phyloP scores from a whole-genome alignment of 2,113 vertebrate species.

The Eira barbara region DNA sequence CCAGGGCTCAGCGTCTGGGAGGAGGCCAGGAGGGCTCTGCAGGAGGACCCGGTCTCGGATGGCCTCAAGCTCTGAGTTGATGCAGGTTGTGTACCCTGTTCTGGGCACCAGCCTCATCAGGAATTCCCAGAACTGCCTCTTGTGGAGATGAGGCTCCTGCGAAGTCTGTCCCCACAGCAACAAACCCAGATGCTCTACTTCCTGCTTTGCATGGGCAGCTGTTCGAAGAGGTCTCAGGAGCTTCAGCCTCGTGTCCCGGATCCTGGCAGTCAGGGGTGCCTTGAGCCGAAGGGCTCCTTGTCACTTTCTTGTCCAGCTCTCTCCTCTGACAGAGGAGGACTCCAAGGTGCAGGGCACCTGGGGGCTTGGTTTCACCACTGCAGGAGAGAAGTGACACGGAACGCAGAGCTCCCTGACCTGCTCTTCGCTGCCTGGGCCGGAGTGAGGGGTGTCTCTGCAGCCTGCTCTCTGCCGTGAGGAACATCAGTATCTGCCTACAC shows the following conservation, averaged over 20 bases:
- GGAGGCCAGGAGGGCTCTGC: not conserved
- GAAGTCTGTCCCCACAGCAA: slow-evolving; percentile 33
- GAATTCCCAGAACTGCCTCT: slow-evolving; percentile 57
- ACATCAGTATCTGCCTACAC: not conserved
- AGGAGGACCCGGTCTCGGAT: not conserved
- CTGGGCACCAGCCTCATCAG: slow-evolving; percentile 1
- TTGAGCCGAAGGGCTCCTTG: not conserved
- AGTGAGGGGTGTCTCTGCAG: not conserved
- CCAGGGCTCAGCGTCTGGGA: not conserved
- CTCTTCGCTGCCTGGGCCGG: not conserved
- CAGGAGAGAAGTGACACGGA: not conserved
- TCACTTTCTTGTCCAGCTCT: not conserved
- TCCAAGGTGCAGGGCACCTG: not conserved
- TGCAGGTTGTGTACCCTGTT: not conserved
- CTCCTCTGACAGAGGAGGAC: not conserved
- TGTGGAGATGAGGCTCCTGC: slow-evolving; percentile 8
- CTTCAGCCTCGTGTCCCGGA: not conserved
- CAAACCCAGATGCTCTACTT: slow-evolving; percentile 18
- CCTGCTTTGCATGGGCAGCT: not conserved
- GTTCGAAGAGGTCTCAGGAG: not conserved
- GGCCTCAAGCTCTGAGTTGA: not conserved
- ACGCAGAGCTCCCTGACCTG: not conserved
- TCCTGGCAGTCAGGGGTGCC: not conserved
- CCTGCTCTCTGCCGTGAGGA: not conserved
- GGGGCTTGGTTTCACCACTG: not conserved